Conservation (phyloP, 2,888 invertebrate species). For the Lasioglossum pauxillum region DNA sequence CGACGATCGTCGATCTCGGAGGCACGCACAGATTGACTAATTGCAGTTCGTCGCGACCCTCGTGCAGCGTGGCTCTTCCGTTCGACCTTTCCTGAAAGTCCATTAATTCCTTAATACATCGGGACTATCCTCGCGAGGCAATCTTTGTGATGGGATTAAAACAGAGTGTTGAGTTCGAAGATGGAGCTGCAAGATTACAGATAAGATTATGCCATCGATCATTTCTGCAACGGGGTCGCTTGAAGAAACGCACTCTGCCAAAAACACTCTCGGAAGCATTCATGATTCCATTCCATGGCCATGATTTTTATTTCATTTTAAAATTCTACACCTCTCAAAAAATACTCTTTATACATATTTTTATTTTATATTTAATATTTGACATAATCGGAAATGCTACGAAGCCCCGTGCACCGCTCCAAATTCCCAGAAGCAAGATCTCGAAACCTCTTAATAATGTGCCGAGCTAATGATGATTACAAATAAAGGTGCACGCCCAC, state of each 20-base stretch:
- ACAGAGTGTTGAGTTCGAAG: slow-evolving; percentile 10
- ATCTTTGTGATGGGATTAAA: slow-evolving; percentile 9
- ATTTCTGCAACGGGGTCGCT: background rate
- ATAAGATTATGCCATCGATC: slow-evolving; percentile 26
- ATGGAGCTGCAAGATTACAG: slow-evolving; percentile 24
- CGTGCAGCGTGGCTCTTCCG: slow-evolving; percentile 76
- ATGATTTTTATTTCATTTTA: too few species aligned
- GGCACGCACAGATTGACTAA: slow-evolving; percentile 81
- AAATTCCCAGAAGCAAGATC: background rate
- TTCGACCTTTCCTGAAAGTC: slow-evolving; percentile 81
- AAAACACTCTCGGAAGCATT: background rate
- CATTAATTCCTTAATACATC: slow-evolving; percentile 73
- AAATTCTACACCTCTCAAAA: too few species aligned
- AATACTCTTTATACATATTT: too few species aligned
- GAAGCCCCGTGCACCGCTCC: background rate
- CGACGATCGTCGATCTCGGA: slow-evolving; percentile 78
- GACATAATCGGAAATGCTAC: background rate
- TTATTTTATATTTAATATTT: too few species aligned
- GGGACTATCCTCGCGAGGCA: slow-evolving; percentile 19
- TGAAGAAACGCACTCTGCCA: background rate
- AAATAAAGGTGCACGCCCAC: slow-evolving; percentile 4
- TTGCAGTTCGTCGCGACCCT: slow-evolving; percentile 79
- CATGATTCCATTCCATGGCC: background rate
- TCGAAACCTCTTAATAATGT: background rate
- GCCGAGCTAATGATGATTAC: slow-evolving; percentile 4